Base-by-base conservation (phyloP, 2,797 vertebrate species). In the Molossus molossus region DNA sequence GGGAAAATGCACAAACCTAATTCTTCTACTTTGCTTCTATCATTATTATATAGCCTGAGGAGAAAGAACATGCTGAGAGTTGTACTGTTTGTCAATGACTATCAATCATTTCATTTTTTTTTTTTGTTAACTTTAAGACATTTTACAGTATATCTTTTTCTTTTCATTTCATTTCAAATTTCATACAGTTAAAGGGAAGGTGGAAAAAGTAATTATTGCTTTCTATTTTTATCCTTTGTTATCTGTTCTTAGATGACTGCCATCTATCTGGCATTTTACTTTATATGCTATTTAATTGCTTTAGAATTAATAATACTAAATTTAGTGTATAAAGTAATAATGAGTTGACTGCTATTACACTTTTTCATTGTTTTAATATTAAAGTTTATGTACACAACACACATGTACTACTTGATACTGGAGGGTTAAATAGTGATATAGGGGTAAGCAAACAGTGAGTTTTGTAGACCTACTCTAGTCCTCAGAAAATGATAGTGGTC, bases 1-100 rank as follows among this genome's bases (percentile, higher is more conserved):
- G 98, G 98, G 98, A 97, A 98, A 98, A 97, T 98, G 97, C 96
- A 96, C 94, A 97, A 96, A 96, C 96, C 65, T 96, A 72, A 92
- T 96, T 97, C 98, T 98, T 93, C 93, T 98, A 96, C 98, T 97
- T 98, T 97, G 88, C 95, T 96, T 97, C 96, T 98, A 13, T 97
- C 97, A 92, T 79, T 94, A 48, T 94, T 96, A 70, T 96, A 3
- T 97, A 98, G 97, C 98, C 98, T 98, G 98, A 99, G 98, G 98
- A 98, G 98, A 98, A 98, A 98, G 96, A 98, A 97, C 97, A 95
- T 6, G 25, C 93, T 95, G 76, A 62, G 92, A 76, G 57, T 85
- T 48, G 12, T 80, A 84, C 87, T 90, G 33, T 94, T 62, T 85
- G 45, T 94, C 70, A 48, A 1, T 57, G 95, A 70, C 13, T 97